Percentiles rank a stretch among this genome's conserved stretches.
These are phyloP conservation scores for Brachymystax lenok DNA, from an alignment of 2,797 vertebrate genomes.

Conservation along the genomic window DNA sequence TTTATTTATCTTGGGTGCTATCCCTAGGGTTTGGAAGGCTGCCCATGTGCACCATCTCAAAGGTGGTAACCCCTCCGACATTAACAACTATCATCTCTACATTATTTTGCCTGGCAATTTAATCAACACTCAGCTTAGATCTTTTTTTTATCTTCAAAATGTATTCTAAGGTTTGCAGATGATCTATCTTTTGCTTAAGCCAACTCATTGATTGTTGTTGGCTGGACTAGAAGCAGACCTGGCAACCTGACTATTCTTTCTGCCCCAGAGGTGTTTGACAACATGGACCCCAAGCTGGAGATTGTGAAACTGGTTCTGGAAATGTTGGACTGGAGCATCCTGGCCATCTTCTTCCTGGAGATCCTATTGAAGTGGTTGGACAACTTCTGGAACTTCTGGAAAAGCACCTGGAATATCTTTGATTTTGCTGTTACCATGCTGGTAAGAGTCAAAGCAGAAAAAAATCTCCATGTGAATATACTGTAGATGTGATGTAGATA, in stretches of 20 bases:
- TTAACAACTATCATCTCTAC: no score
- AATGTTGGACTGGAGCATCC: conserved; percentile 59
- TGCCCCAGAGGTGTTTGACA: conserved; percentile 53
- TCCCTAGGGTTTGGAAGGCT: no score
- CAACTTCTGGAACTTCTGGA: conserved; percentile 65
- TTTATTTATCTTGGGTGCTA: no score
- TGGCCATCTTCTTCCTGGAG: conserved; percentile 60
- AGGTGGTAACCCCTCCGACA: no score
- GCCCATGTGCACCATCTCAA: no score
- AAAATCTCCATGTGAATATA: not conserved
- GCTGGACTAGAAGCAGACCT: no score
- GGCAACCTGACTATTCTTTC: conserved; percentile 10
- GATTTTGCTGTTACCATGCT: conserved; percentile 64
- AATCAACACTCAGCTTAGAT: not conserved
- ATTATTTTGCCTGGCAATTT: no score
- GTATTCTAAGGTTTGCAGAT: not conserved
- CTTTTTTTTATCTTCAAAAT: no score
- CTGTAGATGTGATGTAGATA: not conserved
- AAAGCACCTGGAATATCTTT: conserved; percentile 66
- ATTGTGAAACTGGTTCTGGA: conserved; percentile 50
- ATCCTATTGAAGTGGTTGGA: conserved; percentile 63
- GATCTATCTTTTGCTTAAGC: not conserved
- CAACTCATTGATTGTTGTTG: not conserved
- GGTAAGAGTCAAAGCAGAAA: conserved; percentile 48
- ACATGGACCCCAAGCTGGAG: conserved; percentile 26